These are phyloP conservation scores for Macropodus opercularis DNA, from an alignment of 2,797 vertebrate species.

Conservation along the genomic window DNA sequence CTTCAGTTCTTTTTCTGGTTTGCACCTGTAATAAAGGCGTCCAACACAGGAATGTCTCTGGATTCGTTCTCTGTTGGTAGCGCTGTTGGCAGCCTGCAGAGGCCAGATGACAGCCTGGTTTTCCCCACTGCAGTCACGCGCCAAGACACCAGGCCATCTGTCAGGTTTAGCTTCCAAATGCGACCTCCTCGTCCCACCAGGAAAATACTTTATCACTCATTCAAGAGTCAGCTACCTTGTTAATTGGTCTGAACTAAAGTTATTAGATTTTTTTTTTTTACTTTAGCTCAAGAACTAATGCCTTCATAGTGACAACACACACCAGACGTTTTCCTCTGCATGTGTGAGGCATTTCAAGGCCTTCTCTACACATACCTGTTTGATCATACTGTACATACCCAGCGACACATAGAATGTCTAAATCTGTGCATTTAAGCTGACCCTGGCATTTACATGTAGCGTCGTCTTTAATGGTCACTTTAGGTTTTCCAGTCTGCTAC, in stretches of 20 bases:
- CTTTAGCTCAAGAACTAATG: slow-evolving; percentile 13
- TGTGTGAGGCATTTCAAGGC: background rate
- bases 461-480: slow-evolving; percentile 5
- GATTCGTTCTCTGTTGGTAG: slow-evolving; percentile 59
- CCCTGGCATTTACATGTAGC: background rate
- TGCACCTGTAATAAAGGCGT: slow-evolving; percentile 3
- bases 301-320: background rate
- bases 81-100: slow-evolving; percentile 39
- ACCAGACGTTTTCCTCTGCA: background rate
- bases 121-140: slow-evolving; percentile 66
- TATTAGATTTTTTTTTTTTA: slow-evolving; percentile 25
- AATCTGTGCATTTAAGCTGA: background rate
- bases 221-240: slow-evolving; percentile 42
- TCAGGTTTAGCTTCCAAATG: slow-evolving; percentile 67
- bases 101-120: slow-evolving; percentile 68
- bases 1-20: too few species aligned
- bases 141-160: slow-evolving; percentile 79
- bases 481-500: slow-evolving; percentile 1
- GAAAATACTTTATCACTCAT: slow-evolving; percentile 42
- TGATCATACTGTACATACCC: background rate
- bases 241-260: slow-evolving; percentile 25
- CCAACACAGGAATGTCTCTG: slow-evolving; percentile 22
- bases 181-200: slow-evolving; percentile 54
- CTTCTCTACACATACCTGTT: background rate
- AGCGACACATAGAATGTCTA: background rate